These are phyloP conservation scores for Stenotaenia linearis DNA, from an alignment of 2,888 invertebrate species.

Conservation along the genomic window DNA sequence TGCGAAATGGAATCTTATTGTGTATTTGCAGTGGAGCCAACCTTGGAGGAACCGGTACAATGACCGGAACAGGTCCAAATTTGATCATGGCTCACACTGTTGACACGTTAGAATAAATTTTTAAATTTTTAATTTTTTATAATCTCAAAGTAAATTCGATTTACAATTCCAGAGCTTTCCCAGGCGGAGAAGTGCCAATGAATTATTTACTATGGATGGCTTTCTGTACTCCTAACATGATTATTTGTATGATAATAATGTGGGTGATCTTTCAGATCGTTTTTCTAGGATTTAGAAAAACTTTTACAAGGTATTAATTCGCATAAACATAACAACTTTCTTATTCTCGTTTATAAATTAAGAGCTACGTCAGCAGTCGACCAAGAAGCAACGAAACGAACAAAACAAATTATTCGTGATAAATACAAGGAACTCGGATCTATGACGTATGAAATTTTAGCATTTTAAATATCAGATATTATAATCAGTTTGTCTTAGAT, in stretches of 20 bases:
- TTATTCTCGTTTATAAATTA: no score
- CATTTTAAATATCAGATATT: no score
- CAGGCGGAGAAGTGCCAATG: neutral
- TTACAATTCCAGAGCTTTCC: no score
- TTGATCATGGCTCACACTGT: conserved; percentile 46
- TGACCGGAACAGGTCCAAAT: conserved; percentile 48
- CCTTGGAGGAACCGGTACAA: conserved; percentile 46
- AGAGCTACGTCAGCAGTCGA: neutral
- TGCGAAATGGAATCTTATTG: conserved; percentile 31
- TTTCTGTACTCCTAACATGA: conserved; percentile 34
- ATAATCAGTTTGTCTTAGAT: neutral
- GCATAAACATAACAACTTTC: neutral
- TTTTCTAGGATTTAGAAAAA: conserved; percentile 13
- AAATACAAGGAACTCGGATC: neutral
- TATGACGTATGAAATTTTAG: neutral
- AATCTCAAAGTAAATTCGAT: no score
- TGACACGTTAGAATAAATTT: conserved; percentile 40
- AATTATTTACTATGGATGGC: conserved; percentile 34
- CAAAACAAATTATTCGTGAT: neutral
- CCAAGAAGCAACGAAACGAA: neutral
- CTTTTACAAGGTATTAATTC: neutral
- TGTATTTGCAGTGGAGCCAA: conserved; percentile 43
- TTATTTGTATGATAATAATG: conserved; percentile 31
- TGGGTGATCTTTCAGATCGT: conserved; percentile 33
- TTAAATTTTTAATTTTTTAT: neutral